These are phyloP conservation scores for Monoplex corrugatus DNA, from an alignment of 2,888 invertebrate genomes.

Conservation along the genomic window DNA sequence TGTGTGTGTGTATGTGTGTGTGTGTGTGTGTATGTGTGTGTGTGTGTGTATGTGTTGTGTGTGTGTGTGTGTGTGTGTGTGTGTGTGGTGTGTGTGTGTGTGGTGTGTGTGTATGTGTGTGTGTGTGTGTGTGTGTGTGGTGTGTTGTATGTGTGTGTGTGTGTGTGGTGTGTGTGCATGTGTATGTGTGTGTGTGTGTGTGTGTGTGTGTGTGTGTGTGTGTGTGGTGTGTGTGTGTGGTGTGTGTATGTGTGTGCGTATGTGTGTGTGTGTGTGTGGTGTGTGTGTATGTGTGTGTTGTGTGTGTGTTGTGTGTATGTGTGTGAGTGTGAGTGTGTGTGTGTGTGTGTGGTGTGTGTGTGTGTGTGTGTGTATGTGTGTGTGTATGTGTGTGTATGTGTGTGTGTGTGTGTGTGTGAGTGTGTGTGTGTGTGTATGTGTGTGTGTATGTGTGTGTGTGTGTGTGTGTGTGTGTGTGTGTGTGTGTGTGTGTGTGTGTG, in stretches of 20 bases:
- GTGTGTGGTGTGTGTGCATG: neutral
- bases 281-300: too few species aligned
- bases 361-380: neutral
- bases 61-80: neutral
- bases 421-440: neutral
- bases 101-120: neutral
- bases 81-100: neutral
- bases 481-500: neutral
- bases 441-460: neutral
- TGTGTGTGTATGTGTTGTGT: neutral
- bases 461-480: neutral
- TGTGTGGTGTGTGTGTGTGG: too few species aligned
- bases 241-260: too few species aligned
- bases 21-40: too few species aligned
- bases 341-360: neutral
- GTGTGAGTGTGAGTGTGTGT: neutral
- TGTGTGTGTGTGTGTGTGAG: neutral
- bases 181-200: neutral
- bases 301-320: too few species aligned
- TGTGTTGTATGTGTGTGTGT: neutral
- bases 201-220: neutral
- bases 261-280: too few species aligned
- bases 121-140: neutral
- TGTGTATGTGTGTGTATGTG: neutral
- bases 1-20: too few species aligned